Percentiles rank a stretch among this genome's conserved stretches.
These are phyloP conservation scores for Drosophila quasianomalipes DNA, from an alignment of 2,888 invertebrate genomes.

Conservation along the genomic window DNA sequence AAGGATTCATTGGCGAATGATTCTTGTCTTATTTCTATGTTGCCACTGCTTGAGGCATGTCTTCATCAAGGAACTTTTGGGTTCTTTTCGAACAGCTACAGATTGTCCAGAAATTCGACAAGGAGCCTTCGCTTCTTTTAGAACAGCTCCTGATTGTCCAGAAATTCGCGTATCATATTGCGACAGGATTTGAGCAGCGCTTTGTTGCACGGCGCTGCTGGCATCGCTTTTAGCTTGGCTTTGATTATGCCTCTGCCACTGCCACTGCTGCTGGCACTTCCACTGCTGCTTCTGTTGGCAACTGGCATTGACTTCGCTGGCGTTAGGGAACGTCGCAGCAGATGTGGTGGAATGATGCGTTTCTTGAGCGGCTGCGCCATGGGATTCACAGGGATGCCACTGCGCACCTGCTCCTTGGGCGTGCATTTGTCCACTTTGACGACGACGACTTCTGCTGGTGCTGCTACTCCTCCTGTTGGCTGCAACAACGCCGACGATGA, in stretches of 20 bases:
- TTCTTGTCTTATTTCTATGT: not conserved
- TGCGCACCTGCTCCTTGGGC: conserved; percentile 58
- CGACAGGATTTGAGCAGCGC: conserved; percentile 68
- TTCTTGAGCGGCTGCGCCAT: conserved; percentile 65
- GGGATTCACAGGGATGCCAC: conserved; percentile 9
- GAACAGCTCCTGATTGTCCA: conserved; percentile 67
- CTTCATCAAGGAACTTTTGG: not conserved
- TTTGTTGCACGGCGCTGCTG: conserved; percentile 45
- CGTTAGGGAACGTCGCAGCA: conserved; percentile 50
- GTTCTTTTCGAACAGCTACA: conserved; percentile 48
- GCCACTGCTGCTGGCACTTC: not conserved
- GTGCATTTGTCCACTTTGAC: conserved; percentile 46
- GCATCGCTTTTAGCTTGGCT: conserved; percentile 41
- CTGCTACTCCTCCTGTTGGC: not conserved
- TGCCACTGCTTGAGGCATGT: not conserved
- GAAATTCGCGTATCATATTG: conserved; percentile 73
- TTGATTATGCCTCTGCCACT: conserved; percentile 37
- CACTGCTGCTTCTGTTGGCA: conserved; percentile 7
- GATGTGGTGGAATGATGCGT: conserved; percentile 57
- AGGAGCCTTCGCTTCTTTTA: conserved; percentile 2
- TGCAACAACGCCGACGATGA: not conserved
- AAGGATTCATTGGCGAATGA: not conserved
- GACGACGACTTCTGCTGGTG: not conserved
- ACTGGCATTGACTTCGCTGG: conserved; percentile 42
- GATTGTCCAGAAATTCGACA: conserved; percentile 53